Conservation (phyloP, 2,113 vertebrate species). For the Phalacrocorax aristotelis region DNA sequence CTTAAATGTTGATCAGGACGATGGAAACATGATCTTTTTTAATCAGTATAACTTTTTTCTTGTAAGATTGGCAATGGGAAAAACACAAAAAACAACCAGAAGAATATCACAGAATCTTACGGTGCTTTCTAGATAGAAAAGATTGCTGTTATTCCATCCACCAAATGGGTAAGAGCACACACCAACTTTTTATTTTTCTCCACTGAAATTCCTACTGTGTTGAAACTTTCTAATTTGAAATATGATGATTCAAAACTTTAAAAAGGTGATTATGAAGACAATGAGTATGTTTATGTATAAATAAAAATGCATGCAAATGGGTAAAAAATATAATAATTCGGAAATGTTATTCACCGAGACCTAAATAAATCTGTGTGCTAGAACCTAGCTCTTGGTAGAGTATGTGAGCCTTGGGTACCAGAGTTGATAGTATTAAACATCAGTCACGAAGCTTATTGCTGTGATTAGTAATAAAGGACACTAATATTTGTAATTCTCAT, state of each 20-base stretch:
- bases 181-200: background rate
- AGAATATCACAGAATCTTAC: constrained; percentile 91
- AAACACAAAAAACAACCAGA: constrained; percentile 86
- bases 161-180: constrained; percentile 89
- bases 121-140: constrained; percentile 96
- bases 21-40: background rate
- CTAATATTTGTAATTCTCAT: background rate
- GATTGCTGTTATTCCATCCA: constrained; percentile 99
- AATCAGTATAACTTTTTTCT: background rate
- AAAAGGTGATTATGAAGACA: background rate
- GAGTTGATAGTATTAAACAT: background rate
- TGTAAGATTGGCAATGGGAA: constrained; percentile 92
- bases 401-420: background rate
- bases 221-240: background rate
- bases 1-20: background rate
- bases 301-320: background rate
- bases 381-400: background rate
- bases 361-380: background rate
- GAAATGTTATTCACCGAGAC: background rate
- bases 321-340: background rate
- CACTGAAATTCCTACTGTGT: background rate
- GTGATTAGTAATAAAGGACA: background rate
- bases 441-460: background rate
- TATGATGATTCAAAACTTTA: background rate
- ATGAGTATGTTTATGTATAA: background rate